A percentile compares a stretch with the other conserved stretches of the same genome.
phyloP scores from a whole-genome alignment of 2,113 vertebrate species.

The Lontra canadensis region DNA sequence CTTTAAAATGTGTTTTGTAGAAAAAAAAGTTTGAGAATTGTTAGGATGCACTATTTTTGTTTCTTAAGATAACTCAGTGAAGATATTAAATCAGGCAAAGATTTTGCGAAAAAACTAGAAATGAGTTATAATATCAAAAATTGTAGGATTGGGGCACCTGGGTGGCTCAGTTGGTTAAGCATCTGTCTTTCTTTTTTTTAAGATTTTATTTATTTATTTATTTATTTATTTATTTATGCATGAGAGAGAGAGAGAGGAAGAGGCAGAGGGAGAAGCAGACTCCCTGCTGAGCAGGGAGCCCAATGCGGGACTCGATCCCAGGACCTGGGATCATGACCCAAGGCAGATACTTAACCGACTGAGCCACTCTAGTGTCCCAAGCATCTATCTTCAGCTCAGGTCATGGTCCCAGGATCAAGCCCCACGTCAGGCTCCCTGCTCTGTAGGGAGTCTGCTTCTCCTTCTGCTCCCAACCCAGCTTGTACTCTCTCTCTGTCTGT shows the following conservation, averaged over 20 bases:
- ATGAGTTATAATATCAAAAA: background rate
- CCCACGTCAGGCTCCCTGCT: background rate
- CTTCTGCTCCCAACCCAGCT: background rate
- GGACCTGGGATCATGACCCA: no score
- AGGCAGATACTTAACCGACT: no score
- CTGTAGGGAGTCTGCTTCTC: background rate
- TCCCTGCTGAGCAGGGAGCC: no score
- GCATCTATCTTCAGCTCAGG: no score
- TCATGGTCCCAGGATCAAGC: background rate
- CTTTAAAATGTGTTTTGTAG: slow-evolving; percentile 1
- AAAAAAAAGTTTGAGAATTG: slow-evolving; percentile 46
- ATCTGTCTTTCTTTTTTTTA: no score
- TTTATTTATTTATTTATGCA: no score
- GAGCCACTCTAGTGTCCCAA: no score
- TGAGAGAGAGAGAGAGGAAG: no score
- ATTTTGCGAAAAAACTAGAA: slow-evolving; percentile 31
- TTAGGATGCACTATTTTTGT: slow-evolving; percentile 15
- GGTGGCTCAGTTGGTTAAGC: no score
- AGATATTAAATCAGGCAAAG: background rate
- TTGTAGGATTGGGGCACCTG: background rate
- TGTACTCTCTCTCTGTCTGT: background rate
- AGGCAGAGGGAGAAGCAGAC: no score
- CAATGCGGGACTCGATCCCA: no score
- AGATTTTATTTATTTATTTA: no score
- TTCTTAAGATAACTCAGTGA: slow-evolving; percentile 10